A percentile compares a stretch with the other conserved stretches of the same genome.
phyloP scores from a whole-genome alignment of 2,113 vertebrate species.

The Guaruba guarouba region DNA sequence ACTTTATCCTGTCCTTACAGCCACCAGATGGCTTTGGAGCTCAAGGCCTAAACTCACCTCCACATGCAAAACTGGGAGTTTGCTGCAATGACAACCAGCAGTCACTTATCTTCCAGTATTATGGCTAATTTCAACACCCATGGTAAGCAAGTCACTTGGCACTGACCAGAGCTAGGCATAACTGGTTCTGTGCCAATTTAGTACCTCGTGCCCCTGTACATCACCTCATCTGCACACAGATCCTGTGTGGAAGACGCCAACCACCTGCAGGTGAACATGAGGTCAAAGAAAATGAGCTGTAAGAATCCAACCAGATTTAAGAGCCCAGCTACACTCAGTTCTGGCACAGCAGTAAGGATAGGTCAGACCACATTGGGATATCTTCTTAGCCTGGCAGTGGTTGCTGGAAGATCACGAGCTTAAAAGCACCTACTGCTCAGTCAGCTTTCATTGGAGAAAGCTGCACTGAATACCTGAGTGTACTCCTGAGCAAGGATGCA shows the following conservation, averaged over 20 bases:
- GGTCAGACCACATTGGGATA: background rate
- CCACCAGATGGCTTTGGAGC: background rate
- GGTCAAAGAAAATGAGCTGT: background rate
- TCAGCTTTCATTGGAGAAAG: background rate
- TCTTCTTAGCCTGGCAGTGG: background rate
- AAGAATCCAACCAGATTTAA: background rate
- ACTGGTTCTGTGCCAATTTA: background rate
- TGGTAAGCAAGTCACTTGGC: background rate
- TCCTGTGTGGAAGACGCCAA: background rate
- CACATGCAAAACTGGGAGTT: background rate
- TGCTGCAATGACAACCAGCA: background rate
- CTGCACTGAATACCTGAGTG: accelerated
- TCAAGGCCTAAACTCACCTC: background rate
- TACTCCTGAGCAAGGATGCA: background rate
- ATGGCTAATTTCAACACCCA: accelerated
- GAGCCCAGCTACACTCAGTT: background rate
- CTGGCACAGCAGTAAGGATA: accelerated
- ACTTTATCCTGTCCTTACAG: background rate
- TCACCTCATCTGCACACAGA: background rate
- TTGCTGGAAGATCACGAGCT: background rate
- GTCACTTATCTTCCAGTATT: accelerated
- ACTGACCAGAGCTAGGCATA: background rate
- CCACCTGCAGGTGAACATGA: background rate
- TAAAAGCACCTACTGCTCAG: background rate
- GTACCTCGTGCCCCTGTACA: accelerated